Conservation (phyloP, 2,113 vertebrate species). For the Climacteris rufus region DNA sequence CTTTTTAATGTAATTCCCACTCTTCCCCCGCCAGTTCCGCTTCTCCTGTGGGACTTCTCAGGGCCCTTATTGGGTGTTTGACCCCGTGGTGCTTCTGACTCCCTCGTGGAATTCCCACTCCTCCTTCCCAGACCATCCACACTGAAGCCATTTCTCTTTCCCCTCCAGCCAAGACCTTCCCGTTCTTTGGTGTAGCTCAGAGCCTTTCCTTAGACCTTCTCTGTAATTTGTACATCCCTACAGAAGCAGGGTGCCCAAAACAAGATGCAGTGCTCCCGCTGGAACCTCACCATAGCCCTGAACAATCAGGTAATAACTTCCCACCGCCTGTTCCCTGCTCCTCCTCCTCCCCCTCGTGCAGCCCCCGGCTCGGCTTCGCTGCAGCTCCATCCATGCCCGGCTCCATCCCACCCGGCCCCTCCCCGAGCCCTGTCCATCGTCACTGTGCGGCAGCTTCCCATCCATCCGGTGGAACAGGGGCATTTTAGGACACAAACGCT, state of each 20-base stretch:
- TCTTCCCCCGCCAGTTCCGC: not conserved
- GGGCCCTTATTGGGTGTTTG: not conserved
- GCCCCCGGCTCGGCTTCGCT: not conserved
- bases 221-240: slow-evolving; percentile 64
- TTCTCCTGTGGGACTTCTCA: not conserved
- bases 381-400: slow-evolving; percentile 28
- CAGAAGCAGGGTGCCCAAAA: slow-evolving; percentile 67
- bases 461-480: not conserved
- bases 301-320: slow-evolving; percentile 65
- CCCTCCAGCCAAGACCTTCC: not conserved
- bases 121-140: not conserved
- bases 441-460: not conserved
- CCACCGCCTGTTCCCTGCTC: not conserved
- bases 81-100: not conserved
- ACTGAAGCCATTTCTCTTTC: not conserved
- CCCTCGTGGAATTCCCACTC: not conserved
- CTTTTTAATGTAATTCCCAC: not conserved
- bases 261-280: slow-evolving; percentile 66
- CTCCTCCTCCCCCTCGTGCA: not conserved
- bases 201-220: slow-evolving; percentile 54
- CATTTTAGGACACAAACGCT: not conserved
- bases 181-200: not conserved
- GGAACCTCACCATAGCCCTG: slow-evolving; percentile 68
- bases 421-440: not conserved
- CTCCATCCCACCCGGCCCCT: slow-evolving; percentile 11